phyloP scores from a whole-genome alignment of 2,888 invertebrate genomes.

The Ectemnius cavifrons region DNA sequence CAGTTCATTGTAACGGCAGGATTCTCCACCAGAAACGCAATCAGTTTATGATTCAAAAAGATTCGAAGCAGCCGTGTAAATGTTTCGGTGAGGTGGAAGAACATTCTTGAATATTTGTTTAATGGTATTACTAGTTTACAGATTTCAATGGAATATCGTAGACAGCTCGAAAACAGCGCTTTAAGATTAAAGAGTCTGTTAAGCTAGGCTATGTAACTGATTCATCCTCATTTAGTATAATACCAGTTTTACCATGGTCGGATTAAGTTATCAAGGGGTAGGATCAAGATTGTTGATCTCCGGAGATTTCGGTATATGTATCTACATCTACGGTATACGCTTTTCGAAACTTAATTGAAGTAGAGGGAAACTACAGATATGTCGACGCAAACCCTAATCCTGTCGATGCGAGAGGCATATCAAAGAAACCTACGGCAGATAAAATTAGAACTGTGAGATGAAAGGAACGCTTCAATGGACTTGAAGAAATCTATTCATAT shows the following conservation, averaged over 20 bases:
- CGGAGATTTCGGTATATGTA: not conserved
- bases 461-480: slow-evolving; percentile 20
- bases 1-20: slow-evolving; percentile 38
- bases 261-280: no score
- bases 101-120: no score
- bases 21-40: slow-evolving; percentile 44
- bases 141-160: no score
- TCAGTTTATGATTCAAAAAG: slow-evolving; percentile 15
- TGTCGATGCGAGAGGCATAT: not conserved
- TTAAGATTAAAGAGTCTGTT: no score
- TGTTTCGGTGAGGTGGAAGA: no score
- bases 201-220: no score
- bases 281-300: not conserved
- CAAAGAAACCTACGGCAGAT: not conserved
- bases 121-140: no score
- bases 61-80: no score
- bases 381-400: slow-evolving; percentile 9
- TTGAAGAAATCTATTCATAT: slow-evolving; percentile 27
- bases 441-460: slow-evolving; percentile 22
- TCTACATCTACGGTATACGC: slow-evolving; percentile 12
- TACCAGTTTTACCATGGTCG: no score
- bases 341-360: slow-evolving; percentile 32
- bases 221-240: no score
- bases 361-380: slow-evolving; percentile 4
- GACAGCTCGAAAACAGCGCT: not conserved